Conservation (phyloP, 1,140 invertebrate species). For the Magallana gigas region DNA sequence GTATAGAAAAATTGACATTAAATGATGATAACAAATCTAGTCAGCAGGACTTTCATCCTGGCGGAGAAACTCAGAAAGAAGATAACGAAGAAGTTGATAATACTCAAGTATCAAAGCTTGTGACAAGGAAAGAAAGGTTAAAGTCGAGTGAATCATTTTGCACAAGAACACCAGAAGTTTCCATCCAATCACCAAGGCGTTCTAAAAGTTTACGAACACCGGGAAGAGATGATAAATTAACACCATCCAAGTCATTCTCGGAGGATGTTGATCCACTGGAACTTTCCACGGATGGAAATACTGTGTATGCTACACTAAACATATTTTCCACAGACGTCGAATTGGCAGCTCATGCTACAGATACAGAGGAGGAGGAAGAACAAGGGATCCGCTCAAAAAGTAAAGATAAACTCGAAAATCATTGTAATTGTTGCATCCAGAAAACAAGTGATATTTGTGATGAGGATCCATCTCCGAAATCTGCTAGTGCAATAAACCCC, state of each 20-base stretch:
- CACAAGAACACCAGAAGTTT: not conserved
- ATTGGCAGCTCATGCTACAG: not conserved
- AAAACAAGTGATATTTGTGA: not conserved
- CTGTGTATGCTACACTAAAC: slow-evolving; percentile 36
- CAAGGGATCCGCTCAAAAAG: not conserved
- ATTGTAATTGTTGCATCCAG: not conserved
- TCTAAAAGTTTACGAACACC: slow-evolving; percentile 7
- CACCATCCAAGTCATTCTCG: not conserved
- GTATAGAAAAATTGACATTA: slow-evolving; percentile 5
- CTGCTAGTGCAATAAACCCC: not conserved
- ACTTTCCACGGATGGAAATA: slow-evolving; percentile 41
- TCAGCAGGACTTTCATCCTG: not conserved
- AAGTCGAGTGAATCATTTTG: slow-evolving; percentile 25
- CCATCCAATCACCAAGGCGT: not conserved
- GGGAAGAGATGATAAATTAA: not conserved
- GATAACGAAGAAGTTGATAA: not conserved
- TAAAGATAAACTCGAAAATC: not conserved
- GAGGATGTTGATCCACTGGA: slow-evolving; percentile 38
- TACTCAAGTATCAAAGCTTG: not conserved
- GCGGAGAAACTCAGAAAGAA: not conserved
- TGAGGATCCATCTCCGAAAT: not conserved
- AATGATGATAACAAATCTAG: not conserved
- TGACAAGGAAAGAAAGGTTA: not conserved
- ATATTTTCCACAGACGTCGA: slow-evolving; percentile 24
- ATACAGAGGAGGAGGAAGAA: not conserved